Conservation (phyloP, 2,113 vertebrate species). For the Tapirus terrestris region DNA sequence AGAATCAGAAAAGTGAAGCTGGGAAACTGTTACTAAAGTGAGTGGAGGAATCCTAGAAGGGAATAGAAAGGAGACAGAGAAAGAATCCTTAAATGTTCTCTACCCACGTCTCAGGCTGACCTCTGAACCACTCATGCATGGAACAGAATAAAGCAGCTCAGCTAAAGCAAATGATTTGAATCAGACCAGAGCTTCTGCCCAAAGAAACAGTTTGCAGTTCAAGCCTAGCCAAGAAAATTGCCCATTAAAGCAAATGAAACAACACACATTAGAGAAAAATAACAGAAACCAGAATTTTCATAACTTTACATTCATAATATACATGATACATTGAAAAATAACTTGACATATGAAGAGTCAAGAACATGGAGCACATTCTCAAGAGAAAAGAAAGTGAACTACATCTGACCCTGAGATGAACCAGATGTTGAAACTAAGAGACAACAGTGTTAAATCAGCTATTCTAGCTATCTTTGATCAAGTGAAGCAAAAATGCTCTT, state of each 20-base stretch:
- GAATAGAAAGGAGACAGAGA: not conserved
- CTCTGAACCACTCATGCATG: not conserved
- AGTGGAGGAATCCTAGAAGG: not conserved
- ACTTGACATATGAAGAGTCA: not conserved
- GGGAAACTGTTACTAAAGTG: not conserved
- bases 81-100: not conserved
- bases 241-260: not conserved
- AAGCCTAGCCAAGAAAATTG: not conserved
- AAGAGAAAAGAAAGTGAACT: conserved; percentile 12
- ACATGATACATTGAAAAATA: not conserved
- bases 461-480: not conserved
- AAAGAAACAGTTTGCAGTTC: not conserved
- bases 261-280: not conserved
- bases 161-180: not conserved
- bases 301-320: not conserved
- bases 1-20: not conserved
- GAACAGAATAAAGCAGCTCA: not conserved
- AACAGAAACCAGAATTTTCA: not conserved
- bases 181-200: not conserved
- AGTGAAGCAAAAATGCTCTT: not conserved
- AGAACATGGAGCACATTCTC: not conserved
- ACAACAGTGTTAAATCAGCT: not conserved
- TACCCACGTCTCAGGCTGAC: not conserved
- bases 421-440: not conserved
- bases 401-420: not conserved